Evolutionary conservation across 2,797 vertebrate genomes (phyloP).

Genomic region (Antrozous pallidus): DNA sequence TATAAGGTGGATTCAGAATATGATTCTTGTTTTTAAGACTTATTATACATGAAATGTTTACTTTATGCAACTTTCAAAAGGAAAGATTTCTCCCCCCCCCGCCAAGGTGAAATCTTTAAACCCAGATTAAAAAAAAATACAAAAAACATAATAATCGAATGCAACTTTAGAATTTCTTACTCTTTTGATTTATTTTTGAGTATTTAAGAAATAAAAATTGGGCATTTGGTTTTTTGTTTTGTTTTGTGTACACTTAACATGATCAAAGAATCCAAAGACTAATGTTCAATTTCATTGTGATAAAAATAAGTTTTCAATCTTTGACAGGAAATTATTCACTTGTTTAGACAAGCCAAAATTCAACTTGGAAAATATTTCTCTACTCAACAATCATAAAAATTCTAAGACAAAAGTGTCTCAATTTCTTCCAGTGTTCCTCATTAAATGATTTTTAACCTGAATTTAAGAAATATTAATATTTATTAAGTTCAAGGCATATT

Average conservation of each 20-base stretch:
- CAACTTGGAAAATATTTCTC: constrained; percentile 13
- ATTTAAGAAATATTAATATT: constrained; percentile 46
- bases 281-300: neutral
- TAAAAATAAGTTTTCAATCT: constrained; percentile 13
- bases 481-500: constrained; percentile 13
- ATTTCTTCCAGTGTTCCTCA: constrained; percentile 28
- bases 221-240: neutral
- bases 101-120: neutral
- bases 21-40: neutral
- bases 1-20: neutral
- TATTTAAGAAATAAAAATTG: neutral
- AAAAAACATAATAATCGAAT: neutral
- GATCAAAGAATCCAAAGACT: neutral
- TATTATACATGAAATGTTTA: neutral
- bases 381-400: neutral
- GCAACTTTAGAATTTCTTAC: neutral
- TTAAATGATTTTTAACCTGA: constrained; percentile 15
- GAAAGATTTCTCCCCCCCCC: neutral
- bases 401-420: constrained; percentile 25
- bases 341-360: constrained; percentile 40
- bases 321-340: neutral
- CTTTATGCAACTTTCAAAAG: neutral
- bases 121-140: neutral
- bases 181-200: constrained; percentile 6
- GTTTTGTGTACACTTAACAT: neutral